Base-by-base conservation (phyloP, 2,113 vertebrate species). In the Castor canadensis region DNA sequence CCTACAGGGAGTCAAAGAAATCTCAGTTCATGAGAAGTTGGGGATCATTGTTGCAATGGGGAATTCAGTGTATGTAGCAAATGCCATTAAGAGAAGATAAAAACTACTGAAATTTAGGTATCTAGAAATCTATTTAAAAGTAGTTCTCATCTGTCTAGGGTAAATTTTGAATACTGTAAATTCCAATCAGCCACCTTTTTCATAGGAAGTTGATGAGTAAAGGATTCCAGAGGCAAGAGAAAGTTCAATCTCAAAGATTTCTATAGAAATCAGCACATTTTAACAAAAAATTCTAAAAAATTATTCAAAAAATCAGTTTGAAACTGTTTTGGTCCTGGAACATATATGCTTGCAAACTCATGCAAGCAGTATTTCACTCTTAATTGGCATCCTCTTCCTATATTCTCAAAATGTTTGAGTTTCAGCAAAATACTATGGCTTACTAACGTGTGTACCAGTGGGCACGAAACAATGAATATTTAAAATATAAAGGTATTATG, bases 41-140 rank as follows among this genome's bases (percentile, higher is more conserved):
- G 3, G 13, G 22, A 28, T 67, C 17, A 77, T 2, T 81, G 79
- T 87, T 96, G 54, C 45, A 43, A 95, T 73, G 60, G 69, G 12
- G 35, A 92, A 16, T 5, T 30, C 6, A 1, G 17, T 19, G 0
- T 35, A 35, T 16, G 1, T 79, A 67, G 17, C 40, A 89, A 81
- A 89, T 82, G n/a, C 19, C 76, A 92, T 67, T 3, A 85, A 76
- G 10, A 28, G 19, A n/a, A 64, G 47, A 96, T 81, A 87, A 96
- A 93, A 93, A 40, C 28, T 77, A 13, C 11, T 75, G 22, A 71
- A 17, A 1, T 52, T 67, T 5, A n/a, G 22, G 2, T 89, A 60
- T 67, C 43, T 73, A 82, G 30, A 92, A 73, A 90, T 69, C 56
- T 77, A 84, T 95, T 82, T 82, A 56, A 88, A 91, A 96, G 89